Evolutionary conservation across 2,888 invertebrate genomes (phyloP).

Genomic region (Tubulanus polymorphus): DNA sequence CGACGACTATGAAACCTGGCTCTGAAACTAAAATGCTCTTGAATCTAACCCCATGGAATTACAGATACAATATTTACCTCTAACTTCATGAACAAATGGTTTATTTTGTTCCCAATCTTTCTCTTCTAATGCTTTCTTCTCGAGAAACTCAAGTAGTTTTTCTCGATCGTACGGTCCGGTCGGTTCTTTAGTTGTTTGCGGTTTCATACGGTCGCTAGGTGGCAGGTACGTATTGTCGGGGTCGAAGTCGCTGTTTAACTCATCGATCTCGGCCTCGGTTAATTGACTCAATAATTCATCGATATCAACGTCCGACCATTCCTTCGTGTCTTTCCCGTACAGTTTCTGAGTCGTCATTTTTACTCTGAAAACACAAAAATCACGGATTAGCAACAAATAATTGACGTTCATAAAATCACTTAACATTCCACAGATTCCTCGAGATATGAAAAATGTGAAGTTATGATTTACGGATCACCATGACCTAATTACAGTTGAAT

Average conservation of each 20-base stretch:
- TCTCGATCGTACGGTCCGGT: slow-evolving; percentile 95
- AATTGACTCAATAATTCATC: slow-evolving; percentile 90
- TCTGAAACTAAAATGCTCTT: too few species aligned
- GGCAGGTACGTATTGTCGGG: slow-evolving; percentile 99
- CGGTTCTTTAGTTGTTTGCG: slow-evolving; percentile 90
- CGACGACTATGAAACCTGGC: too few species aligned
- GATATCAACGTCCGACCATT: slow-evolving; percentile 82
- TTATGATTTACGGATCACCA: too few species aligned
- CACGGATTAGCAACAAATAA: too few species aligned
- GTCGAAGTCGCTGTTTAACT: slow-evolving; percentile 97
- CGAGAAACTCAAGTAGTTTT: slow-evolving; percentile 56
- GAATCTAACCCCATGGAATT: too few species aligned
- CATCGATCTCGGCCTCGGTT: slow-evolving; percentile 91
- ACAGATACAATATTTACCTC: too few species aligned
- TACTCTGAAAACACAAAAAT: too few species aligned
- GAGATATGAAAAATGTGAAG: too few species aligned
- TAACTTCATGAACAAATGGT: slow-evolving; percentile 77
- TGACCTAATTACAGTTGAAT: too few species aligned
- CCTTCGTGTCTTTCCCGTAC: background rate
- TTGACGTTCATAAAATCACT: too few species aligned
- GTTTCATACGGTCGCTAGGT: slow-evolving; percentile 89
- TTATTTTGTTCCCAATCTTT: slow-evolving; percentile 95
- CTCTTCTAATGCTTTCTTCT: slow-evolving; percentile 96
- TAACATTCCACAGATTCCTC: too few species aligned
- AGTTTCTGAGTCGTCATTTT: background rate